Base-by-base conservation (phyloP, 2,888 invertebrate species). In the Caenorhabditis zanzibari region DNA sequence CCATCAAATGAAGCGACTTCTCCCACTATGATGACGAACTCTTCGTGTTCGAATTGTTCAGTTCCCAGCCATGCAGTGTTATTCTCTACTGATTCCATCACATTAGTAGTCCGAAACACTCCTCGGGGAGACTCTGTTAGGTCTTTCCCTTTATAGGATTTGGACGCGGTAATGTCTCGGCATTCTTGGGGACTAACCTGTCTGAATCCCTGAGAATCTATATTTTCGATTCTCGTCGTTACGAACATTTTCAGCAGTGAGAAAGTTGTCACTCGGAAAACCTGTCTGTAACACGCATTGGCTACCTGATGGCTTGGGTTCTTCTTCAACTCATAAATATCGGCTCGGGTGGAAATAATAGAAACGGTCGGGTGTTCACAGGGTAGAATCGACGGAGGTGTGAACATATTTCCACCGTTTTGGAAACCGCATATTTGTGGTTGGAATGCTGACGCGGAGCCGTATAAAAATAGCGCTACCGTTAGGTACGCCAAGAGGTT, bases 381-480 rank as follows among this genome's bases (percentile, higher is more conserved):
- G 0, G 26, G n/a, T 4, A 64, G 12, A 1, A 64, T 47, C 0
- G 44, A 7, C 0, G 64, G 64, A 0, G 64, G 26, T n/a, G 28
- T 10, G 47, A 64, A 64, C 22, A 47, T 19, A n/a, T 44, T 64
- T 16, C 64, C 64, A 14, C 64, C 64, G 1, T 47, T 7, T 16
- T 64, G 64, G 28, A 64, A 64, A 0, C 47, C 64, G 22, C 64
- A 64, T 6, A 64, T 64, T 14, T 64, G 64, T 5, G 64, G 64
- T 26, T 64, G 6, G 16, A n/a, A 12, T 2, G 44, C 64, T 4
- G 0, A 3, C 5, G 47, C 28, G 7, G 26, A 22, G 16, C 16
- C 35, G 4, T 41, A 16, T 14, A 47, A 5, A 0, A 16, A 7
- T 14, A 64, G 16, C 1, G 28, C 19, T 5, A 59, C 10, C 1